phyloP scores from a whole-genome alignment of 2,113 vertebrate genomes.

The Orthonyx spaldingii region DNA sequence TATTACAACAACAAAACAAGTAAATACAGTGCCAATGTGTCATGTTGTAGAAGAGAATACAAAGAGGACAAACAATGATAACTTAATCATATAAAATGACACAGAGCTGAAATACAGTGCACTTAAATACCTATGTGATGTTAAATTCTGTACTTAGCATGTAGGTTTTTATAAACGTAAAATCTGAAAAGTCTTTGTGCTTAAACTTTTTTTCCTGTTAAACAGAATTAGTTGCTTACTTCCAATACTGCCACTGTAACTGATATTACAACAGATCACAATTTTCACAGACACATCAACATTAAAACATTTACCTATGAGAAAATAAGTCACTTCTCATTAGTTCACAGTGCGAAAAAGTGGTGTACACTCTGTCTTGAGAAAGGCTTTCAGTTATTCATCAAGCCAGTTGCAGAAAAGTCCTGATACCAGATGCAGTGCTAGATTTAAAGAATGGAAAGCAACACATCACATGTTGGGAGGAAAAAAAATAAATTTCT shows the following conservation, averaged over 20 bases:
- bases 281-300: slow-evolving; percentile 77
- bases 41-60: slow-evolving; percentile 65
- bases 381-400: slow-evolving; percentile 70
- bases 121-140: slow-evolving; percentile 76
- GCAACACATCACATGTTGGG: slow-evolving; percentile 72
- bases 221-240: slow-evolving; percentile 76
- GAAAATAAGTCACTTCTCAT: slow-evolving; percentile 81
- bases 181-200: slow-evolving; percentile 77
- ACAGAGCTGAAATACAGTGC: slow-evolving; percentile 76
- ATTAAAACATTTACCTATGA: slow-evolving; percentile 80
- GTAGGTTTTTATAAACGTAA: slow-evolving; percentile 68
- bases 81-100: slow-evolving; percentile 79
- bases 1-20: slow-evolving; percentile 71
- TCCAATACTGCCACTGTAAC: slow-evolving; percentile 81
- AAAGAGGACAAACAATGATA: slow-evolving; percentile 75
- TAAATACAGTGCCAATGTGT: slow-evolving; percentile 70
- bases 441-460: slow-evolving; percentile 70
- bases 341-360: slow-evolving; percentile 84
- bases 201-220: slow-evolving; percentile 72
- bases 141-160: slow-evolving; percentile 74
- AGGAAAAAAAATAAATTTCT: slow-evolving; percentile 69
- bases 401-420: slow-evolving; percentile 68
- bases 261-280: slow-evolving; percentile 80
- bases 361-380: slow-evolving; percentile 70
- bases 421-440: slow-evolving; percentile 74